Evolutionary conservation across 2,797 vertebrate genomes (phyloP).

Genomic region (Anolis apletophallus): DNA sequence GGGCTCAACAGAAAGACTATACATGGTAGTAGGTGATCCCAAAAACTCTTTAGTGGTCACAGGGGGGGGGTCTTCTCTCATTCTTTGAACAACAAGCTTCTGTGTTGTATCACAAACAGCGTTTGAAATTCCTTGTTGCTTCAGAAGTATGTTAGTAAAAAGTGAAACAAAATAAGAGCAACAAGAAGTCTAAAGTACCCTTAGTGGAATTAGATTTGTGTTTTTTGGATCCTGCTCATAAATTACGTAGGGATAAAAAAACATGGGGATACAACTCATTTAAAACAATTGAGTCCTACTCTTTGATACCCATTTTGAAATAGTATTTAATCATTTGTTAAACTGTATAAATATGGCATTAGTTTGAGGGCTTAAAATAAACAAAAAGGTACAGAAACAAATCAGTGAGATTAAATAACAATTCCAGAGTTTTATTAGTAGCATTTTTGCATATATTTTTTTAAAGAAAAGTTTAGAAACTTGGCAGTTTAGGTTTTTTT

Average conservation of each 20-base stretch:
- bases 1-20: conserved; percentile 14
- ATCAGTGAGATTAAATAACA: conserved; percentile 1
- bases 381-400: conserved; percentile 31
- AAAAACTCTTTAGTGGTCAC: background rate
- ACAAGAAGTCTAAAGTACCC: background rate
- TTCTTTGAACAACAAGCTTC: background rate
- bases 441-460: conserved; percentile 43
- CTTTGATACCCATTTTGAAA: conserved; percentile 7
- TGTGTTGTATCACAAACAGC: background rate
- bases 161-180: too few relatives aligned
- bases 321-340: conserved; percentile 9
- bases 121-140: conserved; percentile 5
- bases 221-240: background rate
- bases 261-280: background rate
- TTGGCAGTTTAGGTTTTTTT: conserved; percentile 7
- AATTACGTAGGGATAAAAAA: conserved; percentile 21
- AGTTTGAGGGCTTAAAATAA: conserved; percentile 8
- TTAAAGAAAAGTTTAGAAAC: conserved; percentile 36
- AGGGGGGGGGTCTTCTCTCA: background rate
- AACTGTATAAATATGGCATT: background rate
- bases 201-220: background rate
- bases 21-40: background rate
- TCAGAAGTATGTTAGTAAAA: background rate
- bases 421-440: conserved; percentile 47
- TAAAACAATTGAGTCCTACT: background rate